Percentiles rank a stretch among this genome's conserved stretches.
These are phyloP conservation scores for Zaprionus nigranus DNA, from an alignment of 1,140 invertebrate species.

Conservation along the genomic window DNA sequence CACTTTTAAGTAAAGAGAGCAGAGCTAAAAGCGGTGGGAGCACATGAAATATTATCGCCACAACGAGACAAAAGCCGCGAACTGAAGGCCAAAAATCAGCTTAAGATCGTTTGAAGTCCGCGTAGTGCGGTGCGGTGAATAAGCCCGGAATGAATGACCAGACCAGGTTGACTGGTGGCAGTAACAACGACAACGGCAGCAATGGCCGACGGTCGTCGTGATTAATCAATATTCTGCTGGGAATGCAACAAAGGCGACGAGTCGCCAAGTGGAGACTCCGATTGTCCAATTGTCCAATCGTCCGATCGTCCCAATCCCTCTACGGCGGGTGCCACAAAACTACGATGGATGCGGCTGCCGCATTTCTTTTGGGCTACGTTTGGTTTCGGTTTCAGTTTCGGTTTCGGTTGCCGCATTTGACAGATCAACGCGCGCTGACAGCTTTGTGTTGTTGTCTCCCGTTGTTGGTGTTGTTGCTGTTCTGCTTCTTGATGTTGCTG, in stretches of 20 bases:
- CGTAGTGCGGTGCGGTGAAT: slow-evolving; percentile 32
- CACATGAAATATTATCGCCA: slow-evolving; percentile 69
- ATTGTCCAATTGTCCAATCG: not conserved
- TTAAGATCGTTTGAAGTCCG: slow-evolving; percentile 57
- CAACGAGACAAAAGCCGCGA: slow-evolving; percentile 54
- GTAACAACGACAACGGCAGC: slow-evolving; percentile 21
- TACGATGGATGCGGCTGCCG: slow-evolving; percentile 50
- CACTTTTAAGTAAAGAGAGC: slow-evolving; percentile 17
- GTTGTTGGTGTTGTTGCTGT: slow-evolving; percentile 42
- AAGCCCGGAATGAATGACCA: slow-evolving; percentile 48
- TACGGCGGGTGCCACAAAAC: slow-evolving; percentile 35
- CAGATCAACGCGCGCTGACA: slow-evolving; percentile 81
- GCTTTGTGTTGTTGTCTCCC: slow-evolving; percentile 60
- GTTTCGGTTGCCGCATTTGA: slow-evolving; percentile 69
- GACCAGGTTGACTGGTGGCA: slow-evolving; percentile 8
- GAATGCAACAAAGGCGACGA: slow-evolving; percentile 74
- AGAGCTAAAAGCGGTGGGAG: not conserved
- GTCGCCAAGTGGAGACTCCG: slow-evolving; percentile 58
- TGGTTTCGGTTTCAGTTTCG: slow-evolving; percentile 28
- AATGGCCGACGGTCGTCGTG: slow-evolving; percentile 64
- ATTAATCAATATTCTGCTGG: slow-evolving; percentile 81
- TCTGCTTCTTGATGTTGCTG: slow-evolving; percentile 32
- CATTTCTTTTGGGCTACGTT: slow-evolving; percentile 64
- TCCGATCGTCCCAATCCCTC: not conserved
- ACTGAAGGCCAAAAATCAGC: slow-evolving; percentile 78